Percentiles rank a stretch among this genome's conserved stretches.
Evolutionary conservation across 2,888 invertebrate species (phyloP).

Genomic region (Cenopis cana): DNA sequence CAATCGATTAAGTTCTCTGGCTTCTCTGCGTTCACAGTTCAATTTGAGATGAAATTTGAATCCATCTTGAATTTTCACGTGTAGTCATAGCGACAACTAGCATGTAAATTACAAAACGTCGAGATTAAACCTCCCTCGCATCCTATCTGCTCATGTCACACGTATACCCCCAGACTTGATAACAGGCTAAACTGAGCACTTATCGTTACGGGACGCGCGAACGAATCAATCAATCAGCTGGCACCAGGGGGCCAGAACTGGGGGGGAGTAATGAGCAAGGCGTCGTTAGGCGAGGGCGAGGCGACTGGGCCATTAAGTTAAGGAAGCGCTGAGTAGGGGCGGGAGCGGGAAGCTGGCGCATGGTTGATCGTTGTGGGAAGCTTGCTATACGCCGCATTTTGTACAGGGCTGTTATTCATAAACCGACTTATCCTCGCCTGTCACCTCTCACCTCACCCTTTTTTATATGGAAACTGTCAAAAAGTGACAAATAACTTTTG

Average conservation of each 20-base stretch:
- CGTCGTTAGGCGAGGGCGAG: slow-evolving; percentile 44
- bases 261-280: slow-evolving; percentile 48
- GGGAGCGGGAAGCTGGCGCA: slow-evolving; percentile 37
- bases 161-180: slow-evolving; percentile 57
- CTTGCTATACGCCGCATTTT: not conserved
- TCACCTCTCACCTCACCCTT: too few species aligned
- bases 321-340: slow-evolving; percentile 34
- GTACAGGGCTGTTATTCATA: too few species aligned
- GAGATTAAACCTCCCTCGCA: not conserved
- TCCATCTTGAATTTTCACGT: not conserved
- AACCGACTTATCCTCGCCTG: too few species aligned
- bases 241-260: slow-evolving; percentile 53
- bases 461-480: too few species aligned
- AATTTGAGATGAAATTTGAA: not conserved
- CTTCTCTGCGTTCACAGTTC: not conserved
- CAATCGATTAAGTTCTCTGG: not conserved
- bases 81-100: not conserved
- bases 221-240: slow-evolving; percentile 70
- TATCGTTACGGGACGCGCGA: slow-evolving; percentile 63
- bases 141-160: slow-evolving; percentile 37
- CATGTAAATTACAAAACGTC: slow-evolving; percentile 15
- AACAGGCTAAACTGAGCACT: slow-evolving; percentile 71
- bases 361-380: not conserved
- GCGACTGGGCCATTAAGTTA: slow-evolving; percentile 40
- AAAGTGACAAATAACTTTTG: too few species aligned